Conservation (phyloP, 2,797 vertebrate species). For the Clarias laeviceps region DNA sequence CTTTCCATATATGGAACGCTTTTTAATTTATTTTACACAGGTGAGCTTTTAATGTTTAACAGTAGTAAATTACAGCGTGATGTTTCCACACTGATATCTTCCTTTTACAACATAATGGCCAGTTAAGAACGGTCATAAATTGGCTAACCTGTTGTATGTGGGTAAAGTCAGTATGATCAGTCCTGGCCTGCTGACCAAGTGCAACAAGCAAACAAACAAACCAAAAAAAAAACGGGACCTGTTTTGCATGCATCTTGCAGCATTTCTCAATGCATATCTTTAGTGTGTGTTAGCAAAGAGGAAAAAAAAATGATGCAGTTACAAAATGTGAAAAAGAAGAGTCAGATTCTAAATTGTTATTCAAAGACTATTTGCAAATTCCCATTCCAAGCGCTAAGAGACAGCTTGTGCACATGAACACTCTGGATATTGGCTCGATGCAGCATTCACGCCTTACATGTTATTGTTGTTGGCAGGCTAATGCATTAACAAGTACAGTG, state of each 20-base stretch:
- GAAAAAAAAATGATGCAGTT: not conserved
- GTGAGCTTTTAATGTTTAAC: not conserved
- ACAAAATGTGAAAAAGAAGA: slow-evolving; percentile 20
- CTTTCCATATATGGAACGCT: not conserved
- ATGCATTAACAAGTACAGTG: slow-evolving; percentile 60
- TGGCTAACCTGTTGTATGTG: not conserved
- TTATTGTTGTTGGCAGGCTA: slow-evolving; percentile 61
- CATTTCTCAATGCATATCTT: slow-evolving; percentile 32
- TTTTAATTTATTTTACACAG: not conserved
- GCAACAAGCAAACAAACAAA: not conserved
- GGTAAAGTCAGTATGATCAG: not conserved
- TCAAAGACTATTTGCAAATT: slow-evolving; percentile 42
- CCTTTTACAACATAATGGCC: not conserved
- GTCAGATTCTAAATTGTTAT: slow-evolving; percentile 38
- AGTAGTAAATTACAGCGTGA: not conserved
- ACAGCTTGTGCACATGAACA: slow-evolving; percentile 49
- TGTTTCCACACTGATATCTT: not conserved
- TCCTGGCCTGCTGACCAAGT: not conserved
- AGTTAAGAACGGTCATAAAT: not conserved
- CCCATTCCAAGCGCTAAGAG: slow-evolving; percentile 44
- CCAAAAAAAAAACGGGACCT: not conserved
- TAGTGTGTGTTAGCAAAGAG: slow-evolving; percentile 24
- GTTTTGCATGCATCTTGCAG: not conserved
- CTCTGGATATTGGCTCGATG: slow-evolving; percentile 46
- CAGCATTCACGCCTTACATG: slow-evolving; percentile 60